Conservation (phyloP, 2,113 vertebrate species). For the Rhinolophus sinicus region DNA sequence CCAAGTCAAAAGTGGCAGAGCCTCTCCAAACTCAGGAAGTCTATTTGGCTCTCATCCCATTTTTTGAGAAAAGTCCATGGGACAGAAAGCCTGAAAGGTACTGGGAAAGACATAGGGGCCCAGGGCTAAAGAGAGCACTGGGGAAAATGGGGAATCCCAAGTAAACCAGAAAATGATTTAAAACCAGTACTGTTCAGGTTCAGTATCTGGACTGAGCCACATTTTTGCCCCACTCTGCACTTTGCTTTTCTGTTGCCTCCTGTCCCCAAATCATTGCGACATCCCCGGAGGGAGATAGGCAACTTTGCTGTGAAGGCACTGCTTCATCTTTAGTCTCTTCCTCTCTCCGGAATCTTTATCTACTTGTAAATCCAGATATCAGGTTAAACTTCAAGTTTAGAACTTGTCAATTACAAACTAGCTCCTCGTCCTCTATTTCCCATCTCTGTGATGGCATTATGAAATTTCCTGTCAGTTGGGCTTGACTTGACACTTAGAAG, state of each 20-base stretch:
- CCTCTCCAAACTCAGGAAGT: neutral
- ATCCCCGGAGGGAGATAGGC: neutral
- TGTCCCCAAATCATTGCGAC: neutral
- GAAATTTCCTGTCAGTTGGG: neutral
- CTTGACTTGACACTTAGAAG: neutral
- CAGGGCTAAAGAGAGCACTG: neutral
- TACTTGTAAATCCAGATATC: neutral
- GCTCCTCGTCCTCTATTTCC: neutral
- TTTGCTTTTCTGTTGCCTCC: neutral
- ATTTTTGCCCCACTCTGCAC: neutral
- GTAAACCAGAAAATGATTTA: neutral
- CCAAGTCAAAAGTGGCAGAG: neutral
- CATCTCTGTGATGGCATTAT: neutral
- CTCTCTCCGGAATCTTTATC: neutral
- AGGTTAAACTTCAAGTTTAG: neutral
- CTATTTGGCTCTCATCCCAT: neutral
- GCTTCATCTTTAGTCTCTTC: neutral
- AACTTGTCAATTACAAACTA: neutral
- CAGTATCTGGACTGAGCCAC: no score
- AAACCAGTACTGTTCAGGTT: neutral
- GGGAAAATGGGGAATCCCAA: neutral
- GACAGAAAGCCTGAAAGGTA: neutral
- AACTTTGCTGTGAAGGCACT: neutral
- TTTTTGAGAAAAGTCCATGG: neutral
- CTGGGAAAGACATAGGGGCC: neutral